Base-by-base conservation (phyloP, 2,797 vertebrate species). In the Mustela erminea region DNA sequence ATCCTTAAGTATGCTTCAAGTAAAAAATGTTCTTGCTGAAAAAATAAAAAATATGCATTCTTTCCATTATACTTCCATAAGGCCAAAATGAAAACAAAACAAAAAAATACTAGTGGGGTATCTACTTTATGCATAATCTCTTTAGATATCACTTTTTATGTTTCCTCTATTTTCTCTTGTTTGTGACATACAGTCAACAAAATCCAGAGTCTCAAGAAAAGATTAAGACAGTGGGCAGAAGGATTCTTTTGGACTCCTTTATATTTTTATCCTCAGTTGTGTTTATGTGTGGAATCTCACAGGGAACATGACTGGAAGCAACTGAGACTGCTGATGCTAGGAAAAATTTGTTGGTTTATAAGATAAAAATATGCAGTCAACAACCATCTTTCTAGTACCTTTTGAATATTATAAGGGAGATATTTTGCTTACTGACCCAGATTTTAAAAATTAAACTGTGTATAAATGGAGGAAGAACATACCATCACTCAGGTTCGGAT, bases 151-250 rank as follows among this genome's bases (percentile, higher is more conserved):
- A 58, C 3, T 95, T 35, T 72, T 56, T 38, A 23, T 27, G 6
- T 21, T 58, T 78, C 38, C 64, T 97, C 18, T 80, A 41, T 29
- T 96, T 95, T 74, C 21, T 92, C 12, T 81, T 81, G 58, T 29
- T 93, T 74, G 25, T 49, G 10, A 46, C 29, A 52, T 6, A 35
- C 0, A 74, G n/a, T 83, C 17, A 70, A 6, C 23, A 87, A 97
- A 80, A 62, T 32, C 0, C 77, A 96, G 27, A 70, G 32, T 77
- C 23, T 68, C 12, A 81, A 77, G 15, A 9, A 62, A 25, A 23
- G 56, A 56, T 56, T 9, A 75, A 70, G 17, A 17, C 5, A 70
- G 32, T 38, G 4, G 2, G 38, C 9, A 68, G 27, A 80, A 14
- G 7, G 9, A 20, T 46, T 56, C 70, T 93, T 49, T 38, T 49